Percentiles rank a stretch among this genome's conserved stretches.
phyloP scores from a whole-genome alignment of 1,140 invertebrate genomes.

The Dendrolimus kikuchii region DNA sequence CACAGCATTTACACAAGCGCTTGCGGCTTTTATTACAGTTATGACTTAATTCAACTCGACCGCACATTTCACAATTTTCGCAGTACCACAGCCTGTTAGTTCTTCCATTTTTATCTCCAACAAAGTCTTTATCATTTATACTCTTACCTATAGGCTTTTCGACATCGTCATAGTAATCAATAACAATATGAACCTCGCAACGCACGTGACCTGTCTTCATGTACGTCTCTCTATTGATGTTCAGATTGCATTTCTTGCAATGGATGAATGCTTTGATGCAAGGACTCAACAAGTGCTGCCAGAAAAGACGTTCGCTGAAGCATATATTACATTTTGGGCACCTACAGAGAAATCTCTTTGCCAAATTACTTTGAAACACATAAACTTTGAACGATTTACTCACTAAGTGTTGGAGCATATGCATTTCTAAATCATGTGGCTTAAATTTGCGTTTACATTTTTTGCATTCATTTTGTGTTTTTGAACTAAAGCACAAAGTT shows the following conservation, averaged over 20 bases:
- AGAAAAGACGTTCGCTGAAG: conserved; percentile 12
- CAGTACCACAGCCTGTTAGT: conserved; percentile 1
- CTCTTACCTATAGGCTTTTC: background rate
- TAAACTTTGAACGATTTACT: conserved; percentile 17
- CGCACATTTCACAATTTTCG: background rate
- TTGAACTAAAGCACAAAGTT: background rate
- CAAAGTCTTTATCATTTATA: background rate
- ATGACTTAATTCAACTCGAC: background rate
- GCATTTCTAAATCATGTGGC: conserved; percentile 4
- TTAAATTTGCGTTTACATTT: conserved; percentile 13
- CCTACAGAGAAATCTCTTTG: conserved; percentile 8
- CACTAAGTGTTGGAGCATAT: conserved; percentile 15
- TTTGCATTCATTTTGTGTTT: conserved; percentile 4
- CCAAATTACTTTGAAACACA: conserved; percentile 7
- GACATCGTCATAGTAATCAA: conserved; percentile 3
- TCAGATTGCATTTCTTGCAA: conserved; percentile 2
- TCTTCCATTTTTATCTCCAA: background rate
- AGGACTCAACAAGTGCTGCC: conserved; percentile 4
- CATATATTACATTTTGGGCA: conserved; percentile 19
- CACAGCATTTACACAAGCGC: background rate
- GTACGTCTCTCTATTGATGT: background rate
- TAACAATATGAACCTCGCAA: conserved; percentile 4
- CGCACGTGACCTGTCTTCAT: background rate
- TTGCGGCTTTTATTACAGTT: background rate
- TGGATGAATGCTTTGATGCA: background rate